A percentile compares a stretch with the other conserved stretches of the same genome.
Evolutionary conservation across 2,888 invertebrate genomes (phyloP).

Genomic region (Callyntrura sp.): DNA sequence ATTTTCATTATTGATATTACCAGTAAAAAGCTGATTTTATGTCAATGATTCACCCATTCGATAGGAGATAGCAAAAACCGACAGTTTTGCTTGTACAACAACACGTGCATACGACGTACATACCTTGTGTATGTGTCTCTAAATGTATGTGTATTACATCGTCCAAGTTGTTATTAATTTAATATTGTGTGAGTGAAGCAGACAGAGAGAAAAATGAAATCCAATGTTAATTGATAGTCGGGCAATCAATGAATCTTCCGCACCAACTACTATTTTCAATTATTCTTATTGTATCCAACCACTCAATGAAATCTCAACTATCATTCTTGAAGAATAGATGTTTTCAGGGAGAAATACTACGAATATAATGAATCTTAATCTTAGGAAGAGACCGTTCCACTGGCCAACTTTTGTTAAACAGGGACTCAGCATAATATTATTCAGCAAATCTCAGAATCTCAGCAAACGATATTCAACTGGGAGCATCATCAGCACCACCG

Average conservation of each 20-base stretch:
- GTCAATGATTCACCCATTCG: constrained; percentile 40
- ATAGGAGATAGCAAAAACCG: constrained; percentile 6
- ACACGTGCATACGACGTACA: neutral
- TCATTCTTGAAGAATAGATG: constrained; percentile 56
- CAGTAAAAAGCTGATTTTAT: constrained; percentile 35
- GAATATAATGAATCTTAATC: constrained; percentile 42
- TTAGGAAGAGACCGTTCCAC: constrained; percentile 73
- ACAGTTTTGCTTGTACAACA: neutral
- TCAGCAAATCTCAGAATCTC: neutral
- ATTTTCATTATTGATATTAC: constrained; percentile 29
- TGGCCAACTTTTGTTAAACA: constrained; percentile 74
- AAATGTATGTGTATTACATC: neutral
- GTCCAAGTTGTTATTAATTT: neutral
- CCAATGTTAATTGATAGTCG: constrained; percentile 39
- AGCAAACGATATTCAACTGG: constrained; percentile 27
- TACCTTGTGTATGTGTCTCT: neutral
- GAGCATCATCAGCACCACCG: neutral
- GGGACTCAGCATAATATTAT: too few species aligned
- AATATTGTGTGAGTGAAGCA: constrained; percentile 1
- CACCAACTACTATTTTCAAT: constrained; percentile 29
- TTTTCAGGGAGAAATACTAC: constrained; percentile 24
- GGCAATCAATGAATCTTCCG: constrained; percentile 62
- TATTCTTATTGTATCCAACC: neutral
- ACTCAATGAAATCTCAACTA: constrained; percentile 29
- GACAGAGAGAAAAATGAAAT: constrained; percentile 44